Evolutionary conservation across 2,113 vertebrate species (phyloP), one percentile per base, ranked within the genome.

Genomic region (Cacatua alba): DNA sequence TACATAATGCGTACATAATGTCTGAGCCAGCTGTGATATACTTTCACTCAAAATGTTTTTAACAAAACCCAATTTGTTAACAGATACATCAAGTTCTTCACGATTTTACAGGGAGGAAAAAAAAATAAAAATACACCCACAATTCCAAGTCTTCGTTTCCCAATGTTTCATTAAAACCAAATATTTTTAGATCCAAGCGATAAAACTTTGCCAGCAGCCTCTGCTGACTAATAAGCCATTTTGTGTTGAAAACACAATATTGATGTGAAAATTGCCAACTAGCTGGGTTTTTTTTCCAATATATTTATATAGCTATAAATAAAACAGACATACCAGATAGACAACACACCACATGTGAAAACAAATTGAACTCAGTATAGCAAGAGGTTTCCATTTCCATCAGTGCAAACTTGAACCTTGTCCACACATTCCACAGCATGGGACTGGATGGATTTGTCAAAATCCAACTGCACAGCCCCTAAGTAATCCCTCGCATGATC

Each of bases 231-330:
- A 89, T 91, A 90, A 87, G 74, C 70, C 57, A 85, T 91, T 94
- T 95, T 94, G 69, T 84, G 84, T 87, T 95, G 91, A 95, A 95
- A 96, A 95, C 51, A 92, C 76, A 95, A 92, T 85, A 89, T 82
- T 96, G 94, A 95, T 87, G 93, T 89, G 84, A 95, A 94, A 95
- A 92, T 87, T 5, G 7, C 78, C 86, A 95, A 53, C 80, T 31
- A 85, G 89, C n/a, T 75, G 33, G 57, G 8, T 4, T 80, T 65
- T 65, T 44, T 62, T 69, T 43, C 63, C 63, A 53, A 49, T 51
- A 11, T 95, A 96, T 96, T 96, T 94, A 92, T 55, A 59, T 7
- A 95, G 91, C 76, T 95, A 93, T 95, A 97, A 97, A 97, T 95
- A 95, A 92, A 95, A 86, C 48, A 94, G 96, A 94, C 92, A 92